Percentiles rank a stretch among this genome's conserved stretches.
phyloP scores from a whole-genome alignment of 2,888 invertebrate genomes.

The Steromphala cineraria region DNA sequence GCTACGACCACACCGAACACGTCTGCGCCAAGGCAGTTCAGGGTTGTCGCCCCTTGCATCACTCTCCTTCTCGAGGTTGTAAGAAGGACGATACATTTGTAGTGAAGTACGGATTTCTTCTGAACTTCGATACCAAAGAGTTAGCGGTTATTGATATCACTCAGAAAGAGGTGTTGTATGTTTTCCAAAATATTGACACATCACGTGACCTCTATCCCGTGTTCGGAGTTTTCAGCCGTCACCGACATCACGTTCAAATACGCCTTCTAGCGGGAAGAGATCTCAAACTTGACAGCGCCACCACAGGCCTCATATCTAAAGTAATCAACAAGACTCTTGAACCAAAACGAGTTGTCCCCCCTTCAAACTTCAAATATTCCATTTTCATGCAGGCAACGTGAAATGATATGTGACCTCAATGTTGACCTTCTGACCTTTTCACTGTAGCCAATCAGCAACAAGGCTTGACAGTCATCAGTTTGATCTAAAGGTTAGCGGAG shows the following conservation, averaged over 20 bases:
- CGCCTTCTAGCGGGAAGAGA: neutral
- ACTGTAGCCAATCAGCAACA: too few relatives aligned
- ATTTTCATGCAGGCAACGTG: too few relatives aligned
- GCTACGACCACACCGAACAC: neutral
- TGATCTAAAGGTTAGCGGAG: too few relatives aligned
- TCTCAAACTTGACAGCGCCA: neutral
- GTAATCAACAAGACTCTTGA: neutral
- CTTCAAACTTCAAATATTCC: too few relatives aligned
- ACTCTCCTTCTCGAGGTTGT: neutral
- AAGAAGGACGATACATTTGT: neutral
- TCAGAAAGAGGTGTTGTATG: neutral
- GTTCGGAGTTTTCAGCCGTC: neutral
- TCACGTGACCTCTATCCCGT: neutral
- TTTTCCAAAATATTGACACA: neutral
- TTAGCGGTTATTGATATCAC: neutral
- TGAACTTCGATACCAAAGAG: neutral
- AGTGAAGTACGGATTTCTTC: neutral
- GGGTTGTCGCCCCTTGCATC: neutral
- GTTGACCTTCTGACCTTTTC: too few relatives aligned
- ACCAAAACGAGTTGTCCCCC: too few relatives aligned
- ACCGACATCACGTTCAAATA: neutral
- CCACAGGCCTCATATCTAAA: neutral
- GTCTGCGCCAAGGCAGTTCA: neutral
- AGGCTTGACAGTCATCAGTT: too few relatives aligned
- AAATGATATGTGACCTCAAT: too few relatives aligned